Evolutionary conservation across 2,797 vertebrate genomes (phyloP).

Genomic region (Euthynnus affinis): DNA sequence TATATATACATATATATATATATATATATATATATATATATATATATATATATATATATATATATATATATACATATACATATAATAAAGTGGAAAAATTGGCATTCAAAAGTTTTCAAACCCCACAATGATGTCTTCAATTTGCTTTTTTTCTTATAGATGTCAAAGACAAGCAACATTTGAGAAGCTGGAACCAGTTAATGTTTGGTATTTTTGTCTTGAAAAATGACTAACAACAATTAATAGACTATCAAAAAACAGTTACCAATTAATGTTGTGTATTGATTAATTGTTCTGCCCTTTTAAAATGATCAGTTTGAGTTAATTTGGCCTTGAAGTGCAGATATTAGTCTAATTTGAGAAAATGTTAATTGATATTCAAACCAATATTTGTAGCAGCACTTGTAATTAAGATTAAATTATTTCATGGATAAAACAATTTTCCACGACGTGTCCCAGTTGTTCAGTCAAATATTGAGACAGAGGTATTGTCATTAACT

Average conservation of each 20-base stretch:
- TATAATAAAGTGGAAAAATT: too few relatives aligned
- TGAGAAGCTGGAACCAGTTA: neutral
- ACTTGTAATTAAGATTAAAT: neutral
- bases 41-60: too few relatives aligned
- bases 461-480: neutral
- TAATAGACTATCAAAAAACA: neutral
- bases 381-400: neutral
- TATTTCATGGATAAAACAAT: fast-evolving
- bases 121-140: too few relatives aligned
- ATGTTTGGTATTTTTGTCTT: neutral
- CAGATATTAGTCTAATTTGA: neutral
- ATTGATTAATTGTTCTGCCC: neutral
- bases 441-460: neutral
- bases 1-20: too few relatives aligned
- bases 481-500: neutral
- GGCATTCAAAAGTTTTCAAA: too few relatives aligned
- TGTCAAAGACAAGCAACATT: neutral
- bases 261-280: neutral
- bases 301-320: neutral
- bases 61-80: too few relatives aligned
- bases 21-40: too few relatives aligned
- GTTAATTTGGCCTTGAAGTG: neutral
- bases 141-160: neutral
- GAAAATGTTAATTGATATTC: neutral
- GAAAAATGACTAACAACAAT: neutral